Conservation (phyloP, 2,797 vertebrate species). For the Euphonia xanthogaster region DNA sequence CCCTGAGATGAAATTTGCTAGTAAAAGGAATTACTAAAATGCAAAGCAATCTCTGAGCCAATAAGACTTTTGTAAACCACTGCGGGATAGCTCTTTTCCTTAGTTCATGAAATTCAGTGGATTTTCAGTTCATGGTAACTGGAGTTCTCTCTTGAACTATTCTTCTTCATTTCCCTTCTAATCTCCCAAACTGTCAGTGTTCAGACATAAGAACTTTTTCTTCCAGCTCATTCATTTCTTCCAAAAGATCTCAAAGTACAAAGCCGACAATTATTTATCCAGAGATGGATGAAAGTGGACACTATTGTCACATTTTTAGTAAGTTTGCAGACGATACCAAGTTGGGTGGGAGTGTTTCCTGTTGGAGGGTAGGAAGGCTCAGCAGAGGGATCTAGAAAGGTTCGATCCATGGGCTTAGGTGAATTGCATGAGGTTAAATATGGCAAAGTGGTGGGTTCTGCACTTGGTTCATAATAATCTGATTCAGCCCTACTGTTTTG, state of each 20-base stretch:
- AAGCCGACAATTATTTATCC: not conserved
- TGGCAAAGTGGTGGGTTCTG: not conserved
- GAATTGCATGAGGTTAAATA: not conserved
- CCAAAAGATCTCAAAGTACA: not conserved
- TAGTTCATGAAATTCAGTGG: slow-evolving; percentile 20
- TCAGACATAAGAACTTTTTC: not conserved
- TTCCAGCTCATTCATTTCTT: not conserved
- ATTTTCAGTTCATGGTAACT: slow-evolving; percentile 20
- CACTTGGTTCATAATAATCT: not conserved
- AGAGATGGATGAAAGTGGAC: not conserved
- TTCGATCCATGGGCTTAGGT: not conserved
- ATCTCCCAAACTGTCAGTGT: not conserved
- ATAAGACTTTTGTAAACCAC: slow-evolving; percentile 31
- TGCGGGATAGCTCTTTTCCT: slow-evolving; percentile 25
- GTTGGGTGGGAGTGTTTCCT: not conserved
- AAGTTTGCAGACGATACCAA: not conserved
- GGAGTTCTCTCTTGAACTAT: slow-evolving; percentile 11
- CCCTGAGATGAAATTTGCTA: not conserved
- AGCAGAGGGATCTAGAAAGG: not conserved
- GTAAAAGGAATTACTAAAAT: not conserved
- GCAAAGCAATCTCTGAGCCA: not conserved
- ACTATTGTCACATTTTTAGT: not conserved
- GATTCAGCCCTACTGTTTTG: not conserved
- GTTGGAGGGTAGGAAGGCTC: not conserved
- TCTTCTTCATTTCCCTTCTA: not conserved